phyloP scores from a whole-genome alignment of 2,797 vertebrate species.

The Takifugu ocellatus region DNA sequence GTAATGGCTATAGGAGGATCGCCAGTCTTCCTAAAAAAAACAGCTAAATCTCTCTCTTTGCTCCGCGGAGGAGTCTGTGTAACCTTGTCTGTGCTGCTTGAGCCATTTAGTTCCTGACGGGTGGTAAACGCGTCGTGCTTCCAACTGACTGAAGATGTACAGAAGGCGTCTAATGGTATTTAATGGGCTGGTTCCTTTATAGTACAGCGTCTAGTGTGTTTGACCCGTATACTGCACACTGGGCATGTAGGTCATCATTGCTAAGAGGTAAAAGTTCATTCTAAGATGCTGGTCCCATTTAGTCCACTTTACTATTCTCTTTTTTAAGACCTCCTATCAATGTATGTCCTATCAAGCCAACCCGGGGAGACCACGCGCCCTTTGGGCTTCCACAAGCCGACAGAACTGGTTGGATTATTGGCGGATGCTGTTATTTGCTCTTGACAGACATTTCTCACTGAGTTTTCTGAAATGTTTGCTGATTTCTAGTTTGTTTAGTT shows the following conservation, averaged over 20 bases:
- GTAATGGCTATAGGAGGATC: slow-evolving; percentile 12
- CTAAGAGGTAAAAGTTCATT: slow-evolving; percentile 2
- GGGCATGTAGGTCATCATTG: slow-evolving; percentile 7
- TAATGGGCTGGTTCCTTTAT: slow-evolving; percentile 32
- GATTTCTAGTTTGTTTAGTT: no score
- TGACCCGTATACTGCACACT: background rate
- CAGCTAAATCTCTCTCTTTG: slow-evolving; percentile 7
- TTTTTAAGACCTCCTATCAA: background rate
- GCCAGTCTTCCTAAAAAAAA: slow-evolving; percentile 8
- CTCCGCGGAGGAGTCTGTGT: slow-evolving; percentile 3
- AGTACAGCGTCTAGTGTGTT: background rate
- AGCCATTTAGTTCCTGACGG: slow-evolving; percentile 24
- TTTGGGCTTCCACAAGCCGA: no score
- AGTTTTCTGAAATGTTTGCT: no score
- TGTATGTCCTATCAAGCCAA: no score
- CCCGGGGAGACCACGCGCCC: no score
- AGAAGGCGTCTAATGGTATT: slow-evolving; percentile 20
- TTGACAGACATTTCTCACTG: no score
- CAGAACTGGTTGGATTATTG: no score
- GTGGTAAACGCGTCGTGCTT: background rate
- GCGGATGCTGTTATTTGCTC: no score
- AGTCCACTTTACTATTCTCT: background rate
- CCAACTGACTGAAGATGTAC: slow-evolving; percentile 3
- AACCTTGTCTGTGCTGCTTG: background rate
- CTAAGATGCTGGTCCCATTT: slow-evolving; percentile 1